Conservation (phyloP, 2,797 vertebrate species). For the Poecilia wingei region DNA sequence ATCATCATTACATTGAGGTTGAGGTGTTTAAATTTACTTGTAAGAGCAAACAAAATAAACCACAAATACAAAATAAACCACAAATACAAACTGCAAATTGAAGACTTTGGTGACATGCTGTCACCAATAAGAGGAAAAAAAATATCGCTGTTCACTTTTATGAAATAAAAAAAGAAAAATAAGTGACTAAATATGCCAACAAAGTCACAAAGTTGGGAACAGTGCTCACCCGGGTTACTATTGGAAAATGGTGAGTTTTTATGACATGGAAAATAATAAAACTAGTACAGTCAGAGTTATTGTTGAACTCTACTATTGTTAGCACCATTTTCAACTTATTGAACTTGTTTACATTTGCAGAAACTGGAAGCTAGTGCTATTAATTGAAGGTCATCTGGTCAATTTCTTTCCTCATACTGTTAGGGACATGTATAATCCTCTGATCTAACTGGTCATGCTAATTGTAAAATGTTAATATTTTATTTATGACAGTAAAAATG, state of each 20-base stretch:
- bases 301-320: neutral
- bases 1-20: too few relatives aligned
- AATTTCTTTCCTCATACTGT: neutral
- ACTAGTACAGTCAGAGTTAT: neutral
- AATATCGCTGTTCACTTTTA: neutral
- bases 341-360: neutral
- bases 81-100: too few relatives aligned
- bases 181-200: neutral
- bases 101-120: neutral
- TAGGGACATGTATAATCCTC: neutral
- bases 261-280: neutral
- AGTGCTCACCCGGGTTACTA: neutral
- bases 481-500: neutral
- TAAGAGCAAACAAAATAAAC: too few relatives aligned
- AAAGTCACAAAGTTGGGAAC: too few relatives aligned
- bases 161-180: neutral
- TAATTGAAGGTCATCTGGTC: neutral
- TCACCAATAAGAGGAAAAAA: neutral
- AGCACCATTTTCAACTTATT: neutral
- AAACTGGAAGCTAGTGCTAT: neutral
- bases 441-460: neutral
- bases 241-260: neutral
- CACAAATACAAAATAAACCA: too few relatives aligned
- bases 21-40: too few relatives aligned
- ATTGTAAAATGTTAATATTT: neutral